Percentiles rank a stretch among this genome's conserved stretches.
Evolutionary conservation across 2,888 invertebrate species (phyloP).

Genomic region (Sinodicranocentrus sp.): DNA sequence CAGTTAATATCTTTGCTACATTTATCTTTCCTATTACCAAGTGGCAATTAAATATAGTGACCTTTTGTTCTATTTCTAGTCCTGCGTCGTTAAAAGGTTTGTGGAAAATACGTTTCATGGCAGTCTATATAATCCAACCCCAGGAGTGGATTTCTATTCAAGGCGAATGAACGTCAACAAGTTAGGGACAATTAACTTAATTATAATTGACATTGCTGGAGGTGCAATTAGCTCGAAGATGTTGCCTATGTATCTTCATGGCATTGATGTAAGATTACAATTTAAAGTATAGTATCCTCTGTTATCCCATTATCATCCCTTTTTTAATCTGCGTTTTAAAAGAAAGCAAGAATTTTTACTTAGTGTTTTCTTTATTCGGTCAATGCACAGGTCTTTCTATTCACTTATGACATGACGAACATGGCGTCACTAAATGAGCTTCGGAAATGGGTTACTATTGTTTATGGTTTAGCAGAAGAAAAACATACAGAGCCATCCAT

Average conservation of each 20-base stretch:
- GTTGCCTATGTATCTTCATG: constrained; percentile 73
- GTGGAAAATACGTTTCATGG: constrained; percentile 75
- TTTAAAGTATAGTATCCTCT: too few species aligned
- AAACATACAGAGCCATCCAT: constrained; percentile 68
- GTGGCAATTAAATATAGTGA: neutral
- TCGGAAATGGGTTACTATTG: constrained; percentile 73
- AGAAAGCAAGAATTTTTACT: neutral
- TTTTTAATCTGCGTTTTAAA: too few species aligned
- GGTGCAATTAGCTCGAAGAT: constrained; percentile 72
- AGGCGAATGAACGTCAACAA: constrained; percentile 71
- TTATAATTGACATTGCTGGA: constrained; percentile 73
- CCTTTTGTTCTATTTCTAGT: constrained; percentile 54
- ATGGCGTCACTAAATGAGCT: constrained; percentile 70
- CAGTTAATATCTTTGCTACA: too few species aligned
- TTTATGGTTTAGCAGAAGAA: constrained; percentile 48
- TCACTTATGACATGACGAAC: constrained; percentile 75
- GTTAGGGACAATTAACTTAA: constrained; percentile 70
- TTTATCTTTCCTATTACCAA: too few species aligned
- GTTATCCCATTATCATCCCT: neutral
- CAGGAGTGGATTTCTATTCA: constrained; percentile 73
- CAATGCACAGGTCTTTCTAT: constrained; percentile 71
- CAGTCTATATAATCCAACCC: constrained; percentile 72
- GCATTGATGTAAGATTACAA: constrained; percentile 72
- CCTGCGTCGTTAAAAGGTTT: constrained; percentile 74
- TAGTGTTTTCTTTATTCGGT: too few species aligned